These are phyloP conservation scores for Bovichtus variegatus DNA, from an alignment of 2,797 vertebrate genomes.

Conservation along the genomic window DNA sequence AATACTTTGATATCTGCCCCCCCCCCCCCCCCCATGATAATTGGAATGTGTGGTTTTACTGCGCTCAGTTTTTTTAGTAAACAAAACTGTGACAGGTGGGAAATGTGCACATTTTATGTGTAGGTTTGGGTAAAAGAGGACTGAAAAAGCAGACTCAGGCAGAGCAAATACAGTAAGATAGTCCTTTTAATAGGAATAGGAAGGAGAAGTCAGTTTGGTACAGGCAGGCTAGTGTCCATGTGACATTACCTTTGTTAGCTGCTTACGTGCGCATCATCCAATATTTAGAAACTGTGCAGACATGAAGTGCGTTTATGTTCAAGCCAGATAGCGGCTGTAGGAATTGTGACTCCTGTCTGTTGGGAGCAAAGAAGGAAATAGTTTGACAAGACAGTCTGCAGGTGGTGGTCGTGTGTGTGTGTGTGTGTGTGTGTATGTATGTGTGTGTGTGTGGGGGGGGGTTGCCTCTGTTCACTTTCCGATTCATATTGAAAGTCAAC, in stretches of 20 bases:
- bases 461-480: not conserved
- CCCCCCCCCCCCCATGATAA: slow-evolving; percentile 29
- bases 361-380: not conserved
- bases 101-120: slow-evolving; percentile 30
- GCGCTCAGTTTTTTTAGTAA: slow-evolving; percentile 31
- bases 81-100: slow-evolving; percentile 35
- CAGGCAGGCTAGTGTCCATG: not conserved
- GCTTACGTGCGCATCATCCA: not conserved
- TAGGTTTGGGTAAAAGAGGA: not conserved
- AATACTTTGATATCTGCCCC: slow-evolving; percentile 40
- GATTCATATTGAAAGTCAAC: not conserved
- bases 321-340: not conserved
- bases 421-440: too few relatives aligned
- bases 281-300: not conserved
- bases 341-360: not conserved
- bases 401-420: not conserved
- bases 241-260: not conserved
- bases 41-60: slow-evolving; percentile 23
- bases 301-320: not conserved
- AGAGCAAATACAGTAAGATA: not conserved
- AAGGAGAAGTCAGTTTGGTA: not conserved
- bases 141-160: not conserved
- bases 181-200: not conserved
- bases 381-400: not conserved
- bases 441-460: not conserved